Conservation (phyloP, 2,888 invertebrate species). For the Acheta domesticus region DNA sequence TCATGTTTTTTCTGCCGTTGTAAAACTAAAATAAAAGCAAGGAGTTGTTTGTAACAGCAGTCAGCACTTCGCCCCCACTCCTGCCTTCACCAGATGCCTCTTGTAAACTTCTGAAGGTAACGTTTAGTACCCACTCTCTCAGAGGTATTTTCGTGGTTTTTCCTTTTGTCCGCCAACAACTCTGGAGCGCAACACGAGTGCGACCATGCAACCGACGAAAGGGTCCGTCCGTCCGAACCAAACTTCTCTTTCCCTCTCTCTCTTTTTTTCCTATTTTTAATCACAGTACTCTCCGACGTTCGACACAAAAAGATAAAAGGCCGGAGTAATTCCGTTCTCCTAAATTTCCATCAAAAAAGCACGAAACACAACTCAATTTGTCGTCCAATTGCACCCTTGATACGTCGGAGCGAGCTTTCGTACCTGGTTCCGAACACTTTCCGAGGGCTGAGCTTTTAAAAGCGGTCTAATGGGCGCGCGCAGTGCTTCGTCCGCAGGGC, state of each 20-base stretch:
- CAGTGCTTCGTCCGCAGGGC: neutral
- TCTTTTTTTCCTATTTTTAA: neutral
- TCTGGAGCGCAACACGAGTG: neutral
- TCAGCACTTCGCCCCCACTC: neutral
- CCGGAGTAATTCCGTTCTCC: constrained; percentile 6
- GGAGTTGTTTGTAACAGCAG: constrained; percentile 9
- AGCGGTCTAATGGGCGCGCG: neutral
- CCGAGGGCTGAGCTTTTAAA: neutral
- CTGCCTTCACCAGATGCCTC: neutral
- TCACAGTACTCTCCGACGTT: constrained; percentile 18
- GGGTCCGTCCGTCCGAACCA: neutral
- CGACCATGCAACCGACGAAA: neutral
- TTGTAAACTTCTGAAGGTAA: constrained; percentile 18
- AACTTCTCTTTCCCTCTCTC: neutral
- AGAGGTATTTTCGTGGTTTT: constrained; percentile 18
- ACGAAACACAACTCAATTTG: constrained; percentile 9
- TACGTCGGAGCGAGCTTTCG: neutral
- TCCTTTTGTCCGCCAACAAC: constrained; percentile 8
- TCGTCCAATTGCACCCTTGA: constrained; percentile 18
- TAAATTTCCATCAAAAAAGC: constrained; percentile 18
- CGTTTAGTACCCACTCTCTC: constrained; percentile 2
- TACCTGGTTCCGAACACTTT: neutral
- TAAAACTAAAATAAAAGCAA: constrained; percentile 9
- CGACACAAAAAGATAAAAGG: constrained; percentile 11
- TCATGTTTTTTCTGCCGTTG: neutral